A percentile compares a stretch with the other conserved stretches of the same genome.
These are phyloP conservation scores for Bolborhynchus lineola DNA, from an alignment of 2,113 vertebrate species.

Conservation along the genomic window DNA sequence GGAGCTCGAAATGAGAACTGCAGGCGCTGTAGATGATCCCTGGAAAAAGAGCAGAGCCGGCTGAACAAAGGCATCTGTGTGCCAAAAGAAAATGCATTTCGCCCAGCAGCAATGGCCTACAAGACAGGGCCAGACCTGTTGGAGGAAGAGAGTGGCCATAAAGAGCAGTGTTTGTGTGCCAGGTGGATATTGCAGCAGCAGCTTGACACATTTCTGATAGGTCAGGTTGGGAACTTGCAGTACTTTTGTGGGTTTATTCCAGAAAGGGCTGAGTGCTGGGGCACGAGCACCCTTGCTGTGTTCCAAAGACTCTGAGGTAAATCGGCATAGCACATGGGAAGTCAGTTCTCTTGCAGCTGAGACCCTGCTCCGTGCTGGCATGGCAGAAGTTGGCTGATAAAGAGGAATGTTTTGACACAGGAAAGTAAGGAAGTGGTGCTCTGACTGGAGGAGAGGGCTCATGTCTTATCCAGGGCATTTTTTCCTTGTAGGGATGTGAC, in stretches of 20 bases:
- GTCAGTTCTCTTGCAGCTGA: accelerated
- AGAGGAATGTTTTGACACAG: not conserved
- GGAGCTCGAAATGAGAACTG: not conserved
- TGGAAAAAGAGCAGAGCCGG: constrained; percentile 2
- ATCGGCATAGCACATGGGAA: not conserved
- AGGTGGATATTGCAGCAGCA: not conserved
- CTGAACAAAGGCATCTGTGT: not conserved
- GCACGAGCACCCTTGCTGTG: not conserved
- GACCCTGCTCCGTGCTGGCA: accelerated
- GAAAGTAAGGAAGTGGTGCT: not conserved
- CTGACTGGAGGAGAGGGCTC: not conserved
- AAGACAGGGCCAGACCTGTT: not conserved
- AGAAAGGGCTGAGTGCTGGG: not conserved
- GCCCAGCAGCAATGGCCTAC: not conserved
- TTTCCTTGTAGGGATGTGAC: not conserved
- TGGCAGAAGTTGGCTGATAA: not conserved
- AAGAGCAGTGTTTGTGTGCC: not conserved
- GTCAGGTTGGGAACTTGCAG: not conserved
- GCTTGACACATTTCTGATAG: not conserved
- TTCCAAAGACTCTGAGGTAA: not conserved
- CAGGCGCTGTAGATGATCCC: not conserved
- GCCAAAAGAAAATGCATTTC: not conserved
- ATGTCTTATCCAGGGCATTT: not conserved
- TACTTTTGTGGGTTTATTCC: not conserved
- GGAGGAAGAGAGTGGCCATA: not conserved